Percentiles rank a stretch among this genome's conserved stretches.
Conservation (phyloP, 2,113 vertebrate species). For the Mixornis gularis region DNA sequence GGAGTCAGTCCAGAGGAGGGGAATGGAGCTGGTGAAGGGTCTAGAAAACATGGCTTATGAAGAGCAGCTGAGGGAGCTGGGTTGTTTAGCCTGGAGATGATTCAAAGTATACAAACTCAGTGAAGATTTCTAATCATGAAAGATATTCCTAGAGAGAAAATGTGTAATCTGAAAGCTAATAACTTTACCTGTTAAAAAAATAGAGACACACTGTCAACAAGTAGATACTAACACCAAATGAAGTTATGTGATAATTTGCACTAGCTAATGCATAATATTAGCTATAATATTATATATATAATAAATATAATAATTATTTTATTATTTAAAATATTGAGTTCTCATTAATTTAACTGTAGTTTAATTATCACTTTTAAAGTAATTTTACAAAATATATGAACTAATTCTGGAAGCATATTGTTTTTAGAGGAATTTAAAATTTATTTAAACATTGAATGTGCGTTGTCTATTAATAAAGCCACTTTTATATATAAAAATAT, state of each 20-base stretch:
- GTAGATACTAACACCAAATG: not conserved
- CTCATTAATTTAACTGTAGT: not conserved
- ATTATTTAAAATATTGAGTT: not conserved
- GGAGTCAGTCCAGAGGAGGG: accelerated
- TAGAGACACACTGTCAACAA: not conserved
- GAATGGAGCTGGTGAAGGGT: not conserved
- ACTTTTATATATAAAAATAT: not conserved
- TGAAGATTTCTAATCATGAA: not conserved
- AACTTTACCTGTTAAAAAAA: not conserved
- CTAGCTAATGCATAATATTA: not conserved
- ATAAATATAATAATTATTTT: not conserved
- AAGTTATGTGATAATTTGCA: not conserved
- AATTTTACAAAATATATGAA: not conserved
- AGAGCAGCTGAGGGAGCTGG: not conserved
- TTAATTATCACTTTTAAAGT: not conserved
- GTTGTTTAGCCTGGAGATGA: not conserved
- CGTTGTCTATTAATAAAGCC: not conserved
- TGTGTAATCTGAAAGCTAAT: not conserved
- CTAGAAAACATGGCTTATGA: not conserved
- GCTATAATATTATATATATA: too few species aligned
- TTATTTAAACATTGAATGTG: not conserved
- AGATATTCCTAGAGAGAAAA: not conserved
- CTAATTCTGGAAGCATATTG: not conserved
- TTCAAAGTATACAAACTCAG: not conserved
- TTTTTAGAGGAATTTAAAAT: not conserved